A percentile compares a stretch with the other conserved stretches of the same genome.
Evolutionary conservation across 1,140 invertebrate genomes (phyloP).

Genomic region (Heliconius melpomene): DNA sequence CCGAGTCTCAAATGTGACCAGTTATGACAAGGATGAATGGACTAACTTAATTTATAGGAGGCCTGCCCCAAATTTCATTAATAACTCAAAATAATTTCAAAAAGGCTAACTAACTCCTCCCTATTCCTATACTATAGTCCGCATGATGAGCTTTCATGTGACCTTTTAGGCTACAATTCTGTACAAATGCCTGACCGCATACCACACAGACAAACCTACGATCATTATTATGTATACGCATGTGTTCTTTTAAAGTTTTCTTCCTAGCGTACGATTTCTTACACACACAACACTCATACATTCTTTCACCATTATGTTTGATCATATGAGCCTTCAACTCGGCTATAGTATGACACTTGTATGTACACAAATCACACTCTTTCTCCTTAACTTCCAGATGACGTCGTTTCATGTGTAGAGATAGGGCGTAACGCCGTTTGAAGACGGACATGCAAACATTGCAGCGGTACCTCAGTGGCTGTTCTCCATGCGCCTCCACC

Average conservation of each 20-base stretch:
- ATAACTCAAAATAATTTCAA: not conserved
- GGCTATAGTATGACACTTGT: constrained; percentile 52
- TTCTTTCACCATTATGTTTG: constrained; percentile 83
- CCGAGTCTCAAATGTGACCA: too few relatives aligned
- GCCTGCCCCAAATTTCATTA: not conserved
- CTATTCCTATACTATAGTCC: constrained; percentile 21
- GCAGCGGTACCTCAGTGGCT: constrained; percentile 51
- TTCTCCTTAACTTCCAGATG: constrained; percentile 58
- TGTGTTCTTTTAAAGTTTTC: constrained; percentile 85
- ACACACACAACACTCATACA: constrained; percentile 81
- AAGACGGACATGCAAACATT: constrained; percentile 55
- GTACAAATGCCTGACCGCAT: constrained; percentile 76
- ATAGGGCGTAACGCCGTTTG: constrained; percentile 43
- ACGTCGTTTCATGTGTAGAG: constrained; percentile 48
- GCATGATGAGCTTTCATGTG: constrained; percentile 56
- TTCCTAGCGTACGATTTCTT: constrained; percentile 83
- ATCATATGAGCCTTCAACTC: constrained; percentile 82
- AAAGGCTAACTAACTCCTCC: constrained; percentile 4
- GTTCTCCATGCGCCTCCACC: constrained; percentile 53
- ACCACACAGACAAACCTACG: constrained; percentile 74
- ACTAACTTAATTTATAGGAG: too few relatives aligned
- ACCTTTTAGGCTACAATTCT: constrained; percentile 61
- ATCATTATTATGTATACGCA: constrained; percentile 83
- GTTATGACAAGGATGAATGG: too few relatives aligned
- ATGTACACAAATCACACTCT: constrained; percentile 50